Evolutionary conservation across 2,113 vertebrate genomes (phyloP).

Genomic region (Smithornis capensis): DNA sequence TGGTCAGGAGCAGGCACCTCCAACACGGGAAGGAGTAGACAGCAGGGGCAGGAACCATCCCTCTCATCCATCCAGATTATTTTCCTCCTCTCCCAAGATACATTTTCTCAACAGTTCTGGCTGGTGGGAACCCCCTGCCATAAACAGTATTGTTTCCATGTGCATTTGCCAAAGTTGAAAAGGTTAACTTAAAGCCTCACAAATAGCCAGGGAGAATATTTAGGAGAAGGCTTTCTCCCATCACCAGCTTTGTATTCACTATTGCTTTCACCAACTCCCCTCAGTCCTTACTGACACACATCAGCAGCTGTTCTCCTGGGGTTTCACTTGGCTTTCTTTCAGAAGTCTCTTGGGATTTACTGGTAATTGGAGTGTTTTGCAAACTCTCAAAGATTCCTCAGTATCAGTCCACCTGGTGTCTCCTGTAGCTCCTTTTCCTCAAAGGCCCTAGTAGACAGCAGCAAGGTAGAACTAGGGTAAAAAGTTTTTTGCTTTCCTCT

Average conservation of each 20-base stretch:
- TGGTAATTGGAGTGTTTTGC: slow-evolving; percentile 64
- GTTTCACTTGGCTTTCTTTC: slow-evolving; percentile 36
- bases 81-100: background rate
- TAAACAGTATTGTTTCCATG: background rate
- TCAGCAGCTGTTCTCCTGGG: background rate
- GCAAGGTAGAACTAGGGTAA: background rate
- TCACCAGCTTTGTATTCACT: background rate
- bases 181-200: background rate
- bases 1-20: background rate
- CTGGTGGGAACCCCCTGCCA: background rate
- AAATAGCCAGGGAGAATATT: background rate
- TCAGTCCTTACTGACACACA: slow-evolving; percentile 26
- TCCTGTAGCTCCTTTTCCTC: slow-evolving; percentile 11
- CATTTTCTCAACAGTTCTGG: background rate
- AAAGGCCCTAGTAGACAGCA: background rate
- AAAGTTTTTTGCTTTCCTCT: slow-evolving; percentile 3
- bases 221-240: background rate
- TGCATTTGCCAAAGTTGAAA: background rate
- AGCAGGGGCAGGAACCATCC: background rate
- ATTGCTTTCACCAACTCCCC: background rate
- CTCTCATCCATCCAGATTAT: background rate
- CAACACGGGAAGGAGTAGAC: rapidly evolving
- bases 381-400: slow-evolving; percentile 51
- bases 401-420: slow-evolving; percentile 20
- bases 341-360: slow-evolving; percentile 24